Evolutionary conservation across 1,140 invertebrate genomes (phyloP), one percentile per base, ranked within the genome.

Genomic region (Drosophila repleta): DNA sequence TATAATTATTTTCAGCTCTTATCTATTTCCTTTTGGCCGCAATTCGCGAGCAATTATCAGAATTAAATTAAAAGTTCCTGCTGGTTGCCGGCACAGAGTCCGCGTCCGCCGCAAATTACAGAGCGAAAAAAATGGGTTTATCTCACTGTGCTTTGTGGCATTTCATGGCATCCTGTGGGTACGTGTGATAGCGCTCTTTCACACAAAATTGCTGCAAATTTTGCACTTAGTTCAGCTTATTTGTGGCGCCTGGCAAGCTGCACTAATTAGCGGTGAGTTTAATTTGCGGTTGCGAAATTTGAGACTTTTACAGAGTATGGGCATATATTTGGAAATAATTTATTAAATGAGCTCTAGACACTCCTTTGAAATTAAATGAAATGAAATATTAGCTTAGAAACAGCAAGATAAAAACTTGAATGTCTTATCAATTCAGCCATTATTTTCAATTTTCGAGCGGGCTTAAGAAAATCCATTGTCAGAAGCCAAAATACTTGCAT

Each of bases 21-120:
- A 15, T 43, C 15, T 43, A 43, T 43, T 17, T 43, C 4, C 39
- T 8, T 37, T 53, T 15, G 32, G 32, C 32, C 57, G 53, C 32
- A 32, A 60, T 64, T 72, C 39, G 41, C 60, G 32, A 51, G 62
- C 78, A 87, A 82, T 85, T 81, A 87, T 78, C 70, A 53, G 64
- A 72, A 82, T 82, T 72, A 82, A 82, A 67, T 85, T 61, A 76
- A 82, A 88, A 87, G 71, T 82, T 87, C 75, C 46, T 68, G 75
- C 43, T 55, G 57, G 29, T 51, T 58, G 79, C 56, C 41, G 68
- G 58, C 79, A 61, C 53, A 35, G 70, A 61, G 72, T 64, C 67
- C 67, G 69, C 70, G 76, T 61, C 80, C 60, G 74, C 65, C 81
- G 71, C 74, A 82, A 85, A 72, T 69, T 79, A 80, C 49, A 55